Percentiles rank a stretch among this genome's conserved stretches.
phyloP scores from a whole-genome alignment of 2,797 vertebrate species.

The Protosalanx chinensis region DNA sequence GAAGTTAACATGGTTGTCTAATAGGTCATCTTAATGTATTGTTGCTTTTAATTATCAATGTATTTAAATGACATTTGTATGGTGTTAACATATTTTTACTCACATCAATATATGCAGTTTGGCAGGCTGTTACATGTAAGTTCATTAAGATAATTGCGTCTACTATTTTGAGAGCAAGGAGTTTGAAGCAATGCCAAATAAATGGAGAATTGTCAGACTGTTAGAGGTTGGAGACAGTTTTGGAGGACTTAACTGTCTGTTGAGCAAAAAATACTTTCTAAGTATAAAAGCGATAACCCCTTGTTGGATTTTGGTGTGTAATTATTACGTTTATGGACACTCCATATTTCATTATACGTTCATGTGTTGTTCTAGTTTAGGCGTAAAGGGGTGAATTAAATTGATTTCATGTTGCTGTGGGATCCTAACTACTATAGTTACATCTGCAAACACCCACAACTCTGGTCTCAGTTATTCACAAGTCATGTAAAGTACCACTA shows the following conservation, averaged over 20 bases:
- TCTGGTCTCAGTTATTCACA: slow-evolving; percentile 53
- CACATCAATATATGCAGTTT: slow-evolving; percentile 59
- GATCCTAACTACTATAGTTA: not conserved
- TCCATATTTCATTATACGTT: slow-evolving; percentile 23
- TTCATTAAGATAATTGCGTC: too few species aligned
- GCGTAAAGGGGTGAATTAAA: not conserved
- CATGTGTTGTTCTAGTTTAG: slow-evolving; percentile 64
- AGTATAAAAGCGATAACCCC: too few species aligned
- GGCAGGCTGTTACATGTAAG: too few species aligned
- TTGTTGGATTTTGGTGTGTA: too few species aligned
- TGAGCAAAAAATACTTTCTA: too few species aligned
- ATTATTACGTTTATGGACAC: too few species aligned
- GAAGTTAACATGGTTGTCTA: too few species aligned
- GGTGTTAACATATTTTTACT: slow-evolving; percentile 21
- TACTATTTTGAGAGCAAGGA: too few species aligned
- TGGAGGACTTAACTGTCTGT: not conserved
- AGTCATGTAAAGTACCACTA: slow-evolving; percentile 60
- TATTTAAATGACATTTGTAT: not conserved
- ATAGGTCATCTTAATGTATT: not conserved
- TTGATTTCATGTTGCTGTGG: not conserved
- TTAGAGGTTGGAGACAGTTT: not conserved
- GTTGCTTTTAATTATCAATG: not conserved
- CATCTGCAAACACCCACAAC: slow-evolving; percentile 18
- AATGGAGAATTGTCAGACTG: too few species aligned
- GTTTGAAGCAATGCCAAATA: too few species aligned